Conservation (phyloP, 2,888 invertebrate species). For the Agriopis marginaria region DNA sequence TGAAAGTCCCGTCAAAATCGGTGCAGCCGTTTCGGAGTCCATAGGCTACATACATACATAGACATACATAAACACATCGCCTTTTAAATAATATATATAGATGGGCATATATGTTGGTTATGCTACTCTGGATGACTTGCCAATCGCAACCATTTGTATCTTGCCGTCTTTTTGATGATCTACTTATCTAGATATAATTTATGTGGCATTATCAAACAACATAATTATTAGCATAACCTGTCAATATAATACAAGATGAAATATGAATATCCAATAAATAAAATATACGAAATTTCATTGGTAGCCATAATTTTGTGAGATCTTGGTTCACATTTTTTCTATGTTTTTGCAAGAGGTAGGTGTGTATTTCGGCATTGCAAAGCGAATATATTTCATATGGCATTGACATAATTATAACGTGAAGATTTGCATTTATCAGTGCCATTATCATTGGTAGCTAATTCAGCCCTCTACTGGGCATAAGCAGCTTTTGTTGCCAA, state of each 20-base stretch:
- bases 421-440: not conserved
- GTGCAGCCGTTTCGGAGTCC: no score
- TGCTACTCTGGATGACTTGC: no score
- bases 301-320: not conserved
- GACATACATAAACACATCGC: no score
- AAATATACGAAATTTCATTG: not conserved
- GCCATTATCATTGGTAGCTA: no score
- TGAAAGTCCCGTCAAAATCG: no score
- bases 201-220: not conserved
- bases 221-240: not conserved
- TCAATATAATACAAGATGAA: not conserved
- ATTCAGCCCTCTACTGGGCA: no score
- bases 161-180: no score
- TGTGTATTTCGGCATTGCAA: not conserved
- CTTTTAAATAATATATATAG: no score
- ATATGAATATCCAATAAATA: not conserved
- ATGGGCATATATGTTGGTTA: no score
- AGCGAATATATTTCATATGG: constrained; percentile 1
- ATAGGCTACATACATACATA: no score
- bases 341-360: not conserved
- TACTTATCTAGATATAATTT: not conserved
- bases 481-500: no score
- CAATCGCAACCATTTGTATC: no score
- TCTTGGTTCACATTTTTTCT: not conserved
- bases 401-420: not conserved